These are phyloP conservation scores for Ciconia stormi DNA, from an alignment of 2,113 vertebrate genomes.

Conservation along the genomic window DNA sequence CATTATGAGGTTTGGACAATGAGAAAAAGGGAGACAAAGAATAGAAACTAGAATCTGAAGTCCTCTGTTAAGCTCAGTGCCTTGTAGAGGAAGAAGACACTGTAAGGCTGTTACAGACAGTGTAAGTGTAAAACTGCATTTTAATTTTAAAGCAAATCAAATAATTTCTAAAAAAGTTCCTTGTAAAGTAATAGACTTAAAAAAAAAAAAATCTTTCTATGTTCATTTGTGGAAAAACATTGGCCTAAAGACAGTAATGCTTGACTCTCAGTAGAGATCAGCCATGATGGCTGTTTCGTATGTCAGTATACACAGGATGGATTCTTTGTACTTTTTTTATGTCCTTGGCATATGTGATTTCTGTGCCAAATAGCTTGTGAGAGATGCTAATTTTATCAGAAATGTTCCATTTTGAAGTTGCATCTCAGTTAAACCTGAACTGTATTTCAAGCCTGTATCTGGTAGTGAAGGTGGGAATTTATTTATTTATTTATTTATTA, in stretches of 20 bases:
- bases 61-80: not conserved
- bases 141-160: not conserved
- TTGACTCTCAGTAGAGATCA: not conserved
- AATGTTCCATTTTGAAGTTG: not conserved
- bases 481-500: not conserved
- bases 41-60: not conserved
- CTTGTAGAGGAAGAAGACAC: not conserved
- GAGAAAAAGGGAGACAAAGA: not conserved
- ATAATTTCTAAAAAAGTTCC: not conserved
- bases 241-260: not conserved
- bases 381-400: not conserved
- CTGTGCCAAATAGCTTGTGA: not conserved
- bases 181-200: not conserved
- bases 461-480: not conserved
- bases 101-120: not conserved
- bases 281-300: not conserved
- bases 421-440: not conserved
- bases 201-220: not conserved
- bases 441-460: not conserved
- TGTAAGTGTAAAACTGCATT: not conserved
- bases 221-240: not conserved
- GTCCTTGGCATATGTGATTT: not conserved
- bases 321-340: not conserved
- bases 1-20: not conserved
- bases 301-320: not conserved